Conservation (phyloP, 2,113 vertebrate genomes). For the Ursus arctos region DNA sequence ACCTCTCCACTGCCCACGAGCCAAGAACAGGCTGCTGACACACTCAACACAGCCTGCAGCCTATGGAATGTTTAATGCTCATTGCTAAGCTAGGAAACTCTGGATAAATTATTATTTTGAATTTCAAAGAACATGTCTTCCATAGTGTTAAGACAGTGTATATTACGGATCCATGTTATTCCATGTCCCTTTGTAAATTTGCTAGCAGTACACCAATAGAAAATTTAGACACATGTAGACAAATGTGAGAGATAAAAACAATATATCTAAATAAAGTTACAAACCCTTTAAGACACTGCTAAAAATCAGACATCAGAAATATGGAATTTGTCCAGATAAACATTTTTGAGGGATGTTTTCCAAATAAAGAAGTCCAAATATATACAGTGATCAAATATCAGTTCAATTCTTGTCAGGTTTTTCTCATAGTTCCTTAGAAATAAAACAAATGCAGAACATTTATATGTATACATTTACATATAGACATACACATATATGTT, state of each 20-base stretch:
- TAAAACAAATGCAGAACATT: background rate
- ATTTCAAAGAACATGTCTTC: background rate
- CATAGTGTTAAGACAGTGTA: conserved; percentile 45
- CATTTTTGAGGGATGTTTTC: background rate
- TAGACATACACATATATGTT: background rate
- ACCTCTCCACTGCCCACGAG: background rate
- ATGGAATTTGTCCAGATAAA: background rate
- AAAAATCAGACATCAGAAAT: conserved; percentile 49
- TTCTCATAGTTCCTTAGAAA: background rate
- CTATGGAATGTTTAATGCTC: conserved; percentile 32
- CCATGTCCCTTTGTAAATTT: background rate
- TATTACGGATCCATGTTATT: conserved; percentile 58
- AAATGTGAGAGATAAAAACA: background rate
- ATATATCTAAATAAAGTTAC: conserved; percentile 28
- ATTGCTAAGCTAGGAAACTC: background rate
- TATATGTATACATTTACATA: background rate
- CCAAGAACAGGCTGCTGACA: background rate
- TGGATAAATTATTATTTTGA: conserved; percentile 53
- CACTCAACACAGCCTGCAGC: background rate
- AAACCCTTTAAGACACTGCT: background rate
- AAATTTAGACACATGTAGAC: conserved; percentile 47
- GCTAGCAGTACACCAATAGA: background rate
- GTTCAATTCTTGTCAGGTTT: background rate
- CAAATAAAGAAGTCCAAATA: background rate
- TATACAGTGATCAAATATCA: background rate